Evolutionary conservation across 2,797 vertebrate genomes (phyloP), one percentile per base, ranked within the genome.

Genomic region (Spinus pinus): DNA sequence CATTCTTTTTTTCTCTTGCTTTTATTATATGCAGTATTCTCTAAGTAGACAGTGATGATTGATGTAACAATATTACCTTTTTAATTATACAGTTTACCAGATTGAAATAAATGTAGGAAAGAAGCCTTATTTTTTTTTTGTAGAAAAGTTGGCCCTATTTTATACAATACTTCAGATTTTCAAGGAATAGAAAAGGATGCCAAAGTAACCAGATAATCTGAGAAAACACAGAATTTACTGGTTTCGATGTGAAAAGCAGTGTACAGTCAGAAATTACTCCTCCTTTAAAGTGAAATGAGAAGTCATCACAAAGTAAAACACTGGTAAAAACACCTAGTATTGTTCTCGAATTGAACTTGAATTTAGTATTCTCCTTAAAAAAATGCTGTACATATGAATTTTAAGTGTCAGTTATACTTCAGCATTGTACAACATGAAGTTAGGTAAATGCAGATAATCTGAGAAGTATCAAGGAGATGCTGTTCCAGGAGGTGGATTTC

Each of bases 301-400:
- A 35, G 8, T 60, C 4, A 31, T 65, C 14, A 47, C 24, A 41
- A 70, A 73, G 20, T 64, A 17, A 17, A 53, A 24, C 6, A 8
- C 3, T 67, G 8, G 2, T 1, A 0, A 5, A 56, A 73, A 16
- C 15, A 71, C 14, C 28, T 39, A 9, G 12, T 39, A 9, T 37
- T 39, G 35, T 60, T 39, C 17, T 58, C 3, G 10, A 57, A 57
- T 57, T 57, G 11, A 58, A 58, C 35, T 37, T 60, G 37, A 73
- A 33, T 84, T 90, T 35, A 70, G 3, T 73, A 8, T 78, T 92
- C 5, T 60, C 4, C 69, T 88, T 33, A 4, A 53, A 66, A 75
- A 84, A 27, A 17, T 12, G 3, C 4, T 54, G 5, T 78, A 24
- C 15, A 2, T 60, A 14, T 8, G 33, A 57, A 31, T 67, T 21